Base-by-base conservation (phyloP, 2,888 invertebrate species). In the Callyntrura guangdongensis region DNA sequence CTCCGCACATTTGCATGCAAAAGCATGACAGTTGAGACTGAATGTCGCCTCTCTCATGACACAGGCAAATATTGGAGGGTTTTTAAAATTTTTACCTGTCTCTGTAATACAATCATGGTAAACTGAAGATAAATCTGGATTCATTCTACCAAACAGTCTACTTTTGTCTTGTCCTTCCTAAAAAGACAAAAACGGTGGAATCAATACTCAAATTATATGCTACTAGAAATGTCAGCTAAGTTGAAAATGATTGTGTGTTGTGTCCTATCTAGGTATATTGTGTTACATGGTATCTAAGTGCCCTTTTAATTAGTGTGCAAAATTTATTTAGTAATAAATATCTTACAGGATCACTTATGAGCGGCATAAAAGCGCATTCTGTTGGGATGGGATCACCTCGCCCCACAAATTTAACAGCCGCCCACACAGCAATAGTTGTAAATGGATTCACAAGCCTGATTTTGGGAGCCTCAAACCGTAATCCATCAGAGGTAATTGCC, bases 351-450 rank as follows among this genome's bases (percentile, higher is more conserved):
- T 98, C 97, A 69, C 97, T 97, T 92, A 97, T 97, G 83, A 98
- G 95, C 2, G 98, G 98, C 92, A 98, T 95, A 95, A 98, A 98
- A 53, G 98, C 98, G 94, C 96, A 97, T 94, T 96, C 96, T 14
- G 86, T 92, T 12, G 91, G 89, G n/a, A 81, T 61, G 1, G 91
- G 81, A 0, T 93, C 91, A 5, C 93, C 93, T 3, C 92, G 86
- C 22, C 97, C 96, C 8, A 97, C 97, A 94, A 98, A 97, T 95
- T 98, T 97, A 0, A 98, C 97, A 0, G 98, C 98, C 20, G 98
- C 98, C 98, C 98, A 98, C 0, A 98, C 98, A 0, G 98, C 98
- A 95, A 98, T 98, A 72, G 98, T 97, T 22, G 98, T 97, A 94
- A 98, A 98, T 0, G 98, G 97, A 94, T 98, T 98, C 84, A 97